Conservation (phyloP, 2,113 vertebrate genomes). For the Spheniscus mendiculus region DNA sequence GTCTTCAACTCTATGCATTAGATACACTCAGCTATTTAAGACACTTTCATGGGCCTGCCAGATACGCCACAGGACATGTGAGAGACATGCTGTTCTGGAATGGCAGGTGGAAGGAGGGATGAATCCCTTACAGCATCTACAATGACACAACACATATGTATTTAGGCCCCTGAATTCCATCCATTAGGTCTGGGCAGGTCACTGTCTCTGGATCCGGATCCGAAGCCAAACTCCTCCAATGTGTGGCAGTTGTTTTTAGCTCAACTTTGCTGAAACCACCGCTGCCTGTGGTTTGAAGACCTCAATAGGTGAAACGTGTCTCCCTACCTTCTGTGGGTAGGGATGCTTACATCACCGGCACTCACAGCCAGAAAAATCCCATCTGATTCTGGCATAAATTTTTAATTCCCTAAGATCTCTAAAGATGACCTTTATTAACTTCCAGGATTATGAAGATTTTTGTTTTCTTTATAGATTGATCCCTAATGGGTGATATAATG, state of each 20-base stretch:
- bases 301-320: background rate
- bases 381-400: background rate
- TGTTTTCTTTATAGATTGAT: background rate
- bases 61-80: background rate
- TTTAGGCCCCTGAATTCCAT: background rate
- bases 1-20: background rate
- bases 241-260: background rate
- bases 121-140: background rate
- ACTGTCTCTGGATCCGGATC: background rate
- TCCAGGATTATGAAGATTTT: background rate
- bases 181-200: background rate
- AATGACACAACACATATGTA: rapidly evolving
- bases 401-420: background rate
- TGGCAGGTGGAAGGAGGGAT: background rate
- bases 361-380: background rate
- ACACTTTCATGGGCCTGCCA: background rate
- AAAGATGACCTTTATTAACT: background rate
- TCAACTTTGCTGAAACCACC: background rate
- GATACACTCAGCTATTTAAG: background rate
- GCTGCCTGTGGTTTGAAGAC: background rate
- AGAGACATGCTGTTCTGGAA: background rate
- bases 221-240: background rate
- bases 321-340: background rate
- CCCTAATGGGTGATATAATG: background rate
- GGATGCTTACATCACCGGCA: background rate